Evolutionary conservation across 1,140 invertebrate genomes (phyloP).

Genomic region (Drosophila lowei): DNA sequence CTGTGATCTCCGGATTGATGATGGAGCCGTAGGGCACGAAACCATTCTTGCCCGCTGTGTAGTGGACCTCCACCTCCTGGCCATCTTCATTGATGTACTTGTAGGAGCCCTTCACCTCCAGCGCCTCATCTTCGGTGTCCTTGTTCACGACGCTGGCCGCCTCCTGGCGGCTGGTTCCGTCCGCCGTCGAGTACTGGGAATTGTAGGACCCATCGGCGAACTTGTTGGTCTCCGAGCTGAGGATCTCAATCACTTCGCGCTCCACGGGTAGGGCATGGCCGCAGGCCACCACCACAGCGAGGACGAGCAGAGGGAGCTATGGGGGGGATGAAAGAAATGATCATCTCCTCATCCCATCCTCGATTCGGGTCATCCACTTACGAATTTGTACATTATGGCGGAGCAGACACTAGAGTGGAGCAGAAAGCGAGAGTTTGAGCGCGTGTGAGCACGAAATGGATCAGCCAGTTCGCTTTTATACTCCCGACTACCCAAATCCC

Average conservation of each 20-base stretch:
- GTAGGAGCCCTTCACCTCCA: conserved; percentile 72
- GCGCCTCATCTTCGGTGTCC: conserved; percentile 53
- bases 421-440: conserved; percentile 69
- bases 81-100: conserved; percentile 64
- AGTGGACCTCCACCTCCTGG: conserved; percentile 66
- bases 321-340: background rate
- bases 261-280: conserved; percentile 27
- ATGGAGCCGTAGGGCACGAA: conserved; percentile 65
- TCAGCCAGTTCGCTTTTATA: conserved; percentile 69
- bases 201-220: conserved; percentile 54
- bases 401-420: background rate
- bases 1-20: conserved; percentile 69
- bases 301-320: conserved; percentile 55
- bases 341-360: background rate
- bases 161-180: conserved; percentile 63
- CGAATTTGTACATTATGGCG: conserved; percentile 66
- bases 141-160: conserved; percentile 34
- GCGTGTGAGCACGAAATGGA: conserved; percentile 49
- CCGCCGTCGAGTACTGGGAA: conserved; percentile 25
- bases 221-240: conserved; percentile 61
- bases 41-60: conserved; percentile 76
- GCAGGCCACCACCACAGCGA: conserved; percentile 29
- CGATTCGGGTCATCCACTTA: conserved; percentile 51
- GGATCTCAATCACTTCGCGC: conserved; percentile 47
- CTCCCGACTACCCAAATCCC: conserved; percentile 1